phyloP scores from a whole-genome alignment of 1,140 invertebrate species.

The Phortica variegata region DNA sequence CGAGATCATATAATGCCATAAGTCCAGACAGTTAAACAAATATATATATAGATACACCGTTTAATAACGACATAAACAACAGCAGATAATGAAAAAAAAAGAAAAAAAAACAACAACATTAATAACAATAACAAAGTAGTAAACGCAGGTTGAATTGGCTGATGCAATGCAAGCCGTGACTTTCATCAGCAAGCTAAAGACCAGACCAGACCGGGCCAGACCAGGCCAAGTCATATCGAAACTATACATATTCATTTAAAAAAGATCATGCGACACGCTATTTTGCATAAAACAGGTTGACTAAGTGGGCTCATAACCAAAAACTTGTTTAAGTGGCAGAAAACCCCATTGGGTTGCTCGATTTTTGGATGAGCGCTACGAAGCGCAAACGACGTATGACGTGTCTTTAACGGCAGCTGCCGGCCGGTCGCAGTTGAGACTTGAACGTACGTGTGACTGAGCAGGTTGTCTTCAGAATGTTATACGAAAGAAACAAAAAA shows the following conservation, averaged over 20 bases:
- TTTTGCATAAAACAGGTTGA: too few species aligned
- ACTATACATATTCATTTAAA: constrained; percentile 24
- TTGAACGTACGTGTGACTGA: constrained; percentile 24
- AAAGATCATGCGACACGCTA: too few species aligned
- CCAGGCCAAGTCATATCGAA: constrained; percentile 5
- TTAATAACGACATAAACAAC: constrained; percentile 15
- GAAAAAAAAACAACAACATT: constrained; percentile 12
- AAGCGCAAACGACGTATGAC: background rate
- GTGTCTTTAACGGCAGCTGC: background rate
- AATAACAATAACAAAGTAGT: constrained; percentile 24
- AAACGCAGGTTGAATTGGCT: constrained; percentile 35
- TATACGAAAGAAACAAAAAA: too few species aligned
- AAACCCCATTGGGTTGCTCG: too few species aligned
- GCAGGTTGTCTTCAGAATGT: constrained; percentile 33
- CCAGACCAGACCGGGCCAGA: constrained; percentile 26
- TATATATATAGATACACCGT: constrained; percentile 10
- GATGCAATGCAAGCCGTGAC: constrained; percentile 43
- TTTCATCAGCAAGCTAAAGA: constrained; percentile 40
- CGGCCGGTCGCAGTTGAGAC: constrained; percentile 3
- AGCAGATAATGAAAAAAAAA: constrained; percentile 2
- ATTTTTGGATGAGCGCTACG: background rate
- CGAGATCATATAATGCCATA: too few species aligned
- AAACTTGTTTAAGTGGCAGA: too few species aligned
- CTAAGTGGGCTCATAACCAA: too few species aligned
- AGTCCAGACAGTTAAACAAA: too few species aligned